Base-by-base conservation (phyloP, 2,888 invertebrate species). In the Lasiommata megera region DNA sequence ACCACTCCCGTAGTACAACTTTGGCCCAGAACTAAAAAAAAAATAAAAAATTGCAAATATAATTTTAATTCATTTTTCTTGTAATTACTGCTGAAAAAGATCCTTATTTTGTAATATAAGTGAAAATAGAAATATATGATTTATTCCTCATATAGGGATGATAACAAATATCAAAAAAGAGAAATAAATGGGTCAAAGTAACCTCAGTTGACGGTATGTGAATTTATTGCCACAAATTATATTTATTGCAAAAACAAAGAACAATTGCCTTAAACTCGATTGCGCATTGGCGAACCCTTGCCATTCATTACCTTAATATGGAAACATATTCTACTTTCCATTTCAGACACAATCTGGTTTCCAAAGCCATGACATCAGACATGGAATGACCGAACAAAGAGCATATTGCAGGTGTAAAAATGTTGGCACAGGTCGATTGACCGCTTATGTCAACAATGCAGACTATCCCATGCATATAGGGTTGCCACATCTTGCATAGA, bases 371-470 rank as follows among this genome's bases (percentile, higher is more conserved):
- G 43, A 36, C 14, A 31, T 46, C 46, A 46, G 46, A 46, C 46
- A 43, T 36, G 9, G 36, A 44, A 31, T 41, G 16, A 9, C 34
- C 31, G 17, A 34, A 53, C 43, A 53, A 53, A 44, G 66, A 67
- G 70, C 67, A 71, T 69, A 71, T 69, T 67, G 65, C 84, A 83
- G 83, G 79, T 83, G 82, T 72, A 73, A 67, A 68, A 72, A 67
- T 67, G 72, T 77, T 78, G 76, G 80, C 79, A 80, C 80, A 80
- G 78, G 76, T 79, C 76, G 80, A 78, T 82, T 82, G 79, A 74
- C 57, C 53, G 59, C 57, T 54, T 63, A 59, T 64, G 62, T 64
- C 62, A 66, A 66, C 62, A 64, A 62, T 62, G 62, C 58, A 48
- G 60, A 58, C 55, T 55, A 52, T 55, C 58, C 59, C 55, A 52